These are phyloP conservation scores for Charina bottae DNA, from an alignment of 2,113 vertebrate species.

Conservation along the genomic window DNA sequence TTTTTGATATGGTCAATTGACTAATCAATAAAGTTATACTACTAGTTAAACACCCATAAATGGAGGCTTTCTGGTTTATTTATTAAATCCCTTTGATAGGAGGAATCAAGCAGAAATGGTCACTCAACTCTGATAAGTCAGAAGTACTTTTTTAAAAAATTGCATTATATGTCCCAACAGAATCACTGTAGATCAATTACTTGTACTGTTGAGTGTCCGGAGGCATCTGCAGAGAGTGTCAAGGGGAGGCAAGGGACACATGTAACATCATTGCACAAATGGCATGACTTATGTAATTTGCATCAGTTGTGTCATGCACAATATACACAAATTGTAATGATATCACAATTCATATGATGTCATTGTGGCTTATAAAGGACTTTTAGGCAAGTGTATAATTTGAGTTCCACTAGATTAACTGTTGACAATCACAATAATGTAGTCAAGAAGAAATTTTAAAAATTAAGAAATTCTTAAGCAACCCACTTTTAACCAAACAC, in stretches of 20 bases:
- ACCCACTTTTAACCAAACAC: not conserved
- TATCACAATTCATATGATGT: not conserved
- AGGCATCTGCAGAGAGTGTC: not conserved
- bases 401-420: not conserved
- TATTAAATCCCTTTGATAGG: not conserved
- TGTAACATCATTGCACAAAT: not conserved
- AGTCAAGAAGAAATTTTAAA: constrained; percentile 4
- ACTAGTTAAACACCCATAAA: not conserved
- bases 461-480: not conserved
- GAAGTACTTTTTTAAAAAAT: not conserved
- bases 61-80: not conserved
- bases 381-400: not conserved
- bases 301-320: not conserved
- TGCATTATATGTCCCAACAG: not conserved
- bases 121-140: not conserved
- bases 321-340: not conserved
- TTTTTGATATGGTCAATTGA: no score
- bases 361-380: not conserved
- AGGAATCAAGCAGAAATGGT: not conserved
- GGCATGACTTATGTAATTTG: not conserved
- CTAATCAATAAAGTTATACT: no score
- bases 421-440: not conserved
- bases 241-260: not conserved
- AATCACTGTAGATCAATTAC: not conserved
- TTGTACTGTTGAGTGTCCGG: not conserved